Conservation (phyloP, 2,797 vertebrate genomes). For the Brachyrhaphis roseni region DNA sequence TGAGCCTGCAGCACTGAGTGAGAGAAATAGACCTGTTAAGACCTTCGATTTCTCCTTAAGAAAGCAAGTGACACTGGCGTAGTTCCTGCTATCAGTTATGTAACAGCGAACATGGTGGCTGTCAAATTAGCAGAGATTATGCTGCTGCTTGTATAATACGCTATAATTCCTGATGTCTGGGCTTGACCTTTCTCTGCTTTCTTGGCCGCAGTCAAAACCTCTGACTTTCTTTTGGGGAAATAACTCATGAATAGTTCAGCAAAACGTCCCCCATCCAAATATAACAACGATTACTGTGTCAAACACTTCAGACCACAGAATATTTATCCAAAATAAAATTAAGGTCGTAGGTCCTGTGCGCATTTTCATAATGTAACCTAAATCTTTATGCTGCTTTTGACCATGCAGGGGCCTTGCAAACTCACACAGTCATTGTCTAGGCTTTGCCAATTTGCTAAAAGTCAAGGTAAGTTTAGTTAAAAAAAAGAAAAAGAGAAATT, state of each 20-base stretch:
- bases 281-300: neutral
- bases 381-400: neutral
- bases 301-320: neutral
- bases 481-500: no score
- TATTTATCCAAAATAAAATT: neutral
- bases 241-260: neutral
- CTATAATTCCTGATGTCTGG: neutral
- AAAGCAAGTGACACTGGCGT: slow-evolving; percentile 11
- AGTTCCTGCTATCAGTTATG: slow-evolving; percentile 41
- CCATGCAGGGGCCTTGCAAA: no score
- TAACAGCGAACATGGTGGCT: slow-evolving; percentile 32
- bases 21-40: slow-evolving; percentile 39
- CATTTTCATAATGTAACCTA: neutral
- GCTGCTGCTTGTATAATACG: slow-evolving; percentile 22
- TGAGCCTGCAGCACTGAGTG: slow-evolving; percentile 41
- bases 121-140: slow-evolving; percentile 37
- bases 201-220: neutral
- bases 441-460: no score
- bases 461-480: no score
- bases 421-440: no score
- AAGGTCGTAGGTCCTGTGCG: neutral
- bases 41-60: slow-evolving; percentile 36
- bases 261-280: neutral
- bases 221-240: neutral
- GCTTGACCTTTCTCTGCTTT: slow-evolving; percentile 10